Conservation (phyloP, 2,113 vertebrate species). For the Myrmecophaga tridactyla region DNA sequence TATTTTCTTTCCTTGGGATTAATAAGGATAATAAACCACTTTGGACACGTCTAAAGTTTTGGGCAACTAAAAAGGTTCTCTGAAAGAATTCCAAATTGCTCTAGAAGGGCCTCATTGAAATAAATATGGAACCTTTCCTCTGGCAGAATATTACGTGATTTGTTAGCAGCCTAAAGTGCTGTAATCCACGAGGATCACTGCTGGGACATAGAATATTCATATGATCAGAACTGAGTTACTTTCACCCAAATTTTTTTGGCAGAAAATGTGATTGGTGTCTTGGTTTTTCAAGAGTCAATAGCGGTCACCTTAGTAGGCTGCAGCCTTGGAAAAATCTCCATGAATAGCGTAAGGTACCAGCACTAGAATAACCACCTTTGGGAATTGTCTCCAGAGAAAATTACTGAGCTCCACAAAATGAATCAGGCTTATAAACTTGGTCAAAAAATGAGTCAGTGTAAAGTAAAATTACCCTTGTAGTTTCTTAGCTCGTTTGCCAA, state of each 20-base stretch:
- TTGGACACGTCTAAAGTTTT: not conserved
- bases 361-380: not conserved
- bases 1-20: not conserved
- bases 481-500: not conserved
- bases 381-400: not conserved
- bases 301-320: not conserved
- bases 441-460: not conserved
- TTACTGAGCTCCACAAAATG: not conserved
- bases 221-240: not conserved
- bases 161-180: not conserved
- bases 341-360: not conserved
- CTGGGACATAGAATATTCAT: not conserved
- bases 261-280: not conserved
- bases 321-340: not conserved
- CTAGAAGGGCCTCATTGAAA: not conserved
- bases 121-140: not conserved
- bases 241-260: not conserved
- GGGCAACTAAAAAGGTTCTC: not conserved
- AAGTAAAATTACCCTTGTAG: not conserved
- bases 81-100: not conserved
- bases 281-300: not conserved
- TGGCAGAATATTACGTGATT: not conserved
- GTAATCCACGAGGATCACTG: not conserved
- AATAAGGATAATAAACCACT: not conserved
- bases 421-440: slow-evolving; percentile 1